A percentile compares a stretch with the other conserved stretches of the same genome.
Evolutionary conservation across 2,888 invertebrate species (phyloP).

Genomic region (Schizaphis graminum): DNA sequence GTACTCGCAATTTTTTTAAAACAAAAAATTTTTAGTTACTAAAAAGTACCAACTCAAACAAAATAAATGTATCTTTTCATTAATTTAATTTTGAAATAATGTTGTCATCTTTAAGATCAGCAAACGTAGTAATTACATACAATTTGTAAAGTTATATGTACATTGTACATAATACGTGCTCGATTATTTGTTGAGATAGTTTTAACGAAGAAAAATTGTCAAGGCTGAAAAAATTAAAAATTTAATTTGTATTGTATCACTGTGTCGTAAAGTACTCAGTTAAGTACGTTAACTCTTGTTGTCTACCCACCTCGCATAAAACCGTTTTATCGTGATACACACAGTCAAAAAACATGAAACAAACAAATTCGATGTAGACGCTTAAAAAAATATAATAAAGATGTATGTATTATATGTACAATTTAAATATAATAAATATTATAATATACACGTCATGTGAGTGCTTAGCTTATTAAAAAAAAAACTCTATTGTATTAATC

Average conservation of each 20-base stretch:
- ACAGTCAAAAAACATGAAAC: neutral
- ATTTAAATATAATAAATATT: neutral
- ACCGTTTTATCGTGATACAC: no score
- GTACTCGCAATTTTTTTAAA: no score
- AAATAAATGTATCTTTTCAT: neutral
- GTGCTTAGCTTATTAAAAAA: neutral
- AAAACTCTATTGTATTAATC: neutral
- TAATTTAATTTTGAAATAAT: neutral
- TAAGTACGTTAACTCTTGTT: neutral
- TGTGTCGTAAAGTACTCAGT: neutral
- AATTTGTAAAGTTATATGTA: neutral
- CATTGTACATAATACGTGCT: neutral
- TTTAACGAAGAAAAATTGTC: neutral
- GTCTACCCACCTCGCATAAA: neutral
- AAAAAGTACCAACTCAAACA: neutral
- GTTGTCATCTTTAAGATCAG: neutral
- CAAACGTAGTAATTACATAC: neutral
- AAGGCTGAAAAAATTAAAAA: neutral
- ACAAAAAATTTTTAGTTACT: no score
- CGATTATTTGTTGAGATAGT: neutral
- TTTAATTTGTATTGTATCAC: neutral
- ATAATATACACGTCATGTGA: neutral
- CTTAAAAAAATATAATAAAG: neutral
- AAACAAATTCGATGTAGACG: neutral
- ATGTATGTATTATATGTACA: neutral